Evolutionary conservation across 1,140 invertebrate genomes (phyloP).

Genomic region (Drosophila ogumai): DNA sequence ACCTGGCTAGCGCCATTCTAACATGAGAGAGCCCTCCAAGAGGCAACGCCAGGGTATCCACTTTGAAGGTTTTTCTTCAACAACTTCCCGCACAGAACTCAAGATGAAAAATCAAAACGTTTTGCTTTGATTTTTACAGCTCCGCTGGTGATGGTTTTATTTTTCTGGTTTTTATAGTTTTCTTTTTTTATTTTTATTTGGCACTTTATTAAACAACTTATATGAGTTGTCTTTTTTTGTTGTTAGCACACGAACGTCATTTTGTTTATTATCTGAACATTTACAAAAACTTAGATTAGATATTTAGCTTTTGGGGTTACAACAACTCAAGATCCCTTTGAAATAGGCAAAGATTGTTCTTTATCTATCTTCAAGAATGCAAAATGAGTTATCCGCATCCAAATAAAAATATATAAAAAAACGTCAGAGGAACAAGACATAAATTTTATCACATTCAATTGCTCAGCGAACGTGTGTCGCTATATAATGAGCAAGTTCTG

Average conservation of each 20-base stretch:
- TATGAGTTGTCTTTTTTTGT: background rate
- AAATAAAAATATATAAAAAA: background rate
- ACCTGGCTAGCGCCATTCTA: conserved; percentile 88
- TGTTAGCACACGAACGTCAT: conserved; percentile 53
- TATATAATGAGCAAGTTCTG: conserved; percentile 66
- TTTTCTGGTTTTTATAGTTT: background rate
- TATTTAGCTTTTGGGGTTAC: conserved; percentile 1
- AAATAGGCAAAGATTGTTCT: background rate
- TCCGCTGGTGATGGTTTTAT: conserved; percentile 3
- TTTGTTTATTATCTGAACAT: conserved; percentile 23
- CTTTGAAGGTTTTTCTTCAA: conserved; percentile 84
- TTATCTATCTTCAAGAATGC: background rate
- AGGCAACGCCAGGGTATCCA: conserved; percentile 87
- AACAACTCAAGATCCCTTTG: conserved; percentile 20
- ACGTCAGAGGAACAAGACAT: conserved; percentile 10
- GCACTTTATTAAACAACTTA: conserved; percentile 24
- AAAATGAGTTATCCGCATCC: conserved; percentile 6
- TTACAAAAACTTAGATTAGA: background rate
- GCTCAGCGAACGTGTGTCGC: conserved; percentile 59
- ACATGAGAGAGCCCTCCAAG: conserved; percentile 87
- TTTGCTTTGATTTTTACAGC: conserved; percentile 26
- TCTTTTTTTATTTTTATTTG: conserved; percentile 19
- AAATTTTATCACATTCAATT: conserved; percentile 70
- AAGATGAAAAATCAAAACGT: conserved; percentile 44
- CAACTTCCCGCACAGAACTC: conserved; percentile 40